Evolutionary conservation across 2,113 vertebrate genomes (phyloP), one percentile per base, ranked within the genome.

Genomic region (Pomatostomus ruficeps): DNA sequence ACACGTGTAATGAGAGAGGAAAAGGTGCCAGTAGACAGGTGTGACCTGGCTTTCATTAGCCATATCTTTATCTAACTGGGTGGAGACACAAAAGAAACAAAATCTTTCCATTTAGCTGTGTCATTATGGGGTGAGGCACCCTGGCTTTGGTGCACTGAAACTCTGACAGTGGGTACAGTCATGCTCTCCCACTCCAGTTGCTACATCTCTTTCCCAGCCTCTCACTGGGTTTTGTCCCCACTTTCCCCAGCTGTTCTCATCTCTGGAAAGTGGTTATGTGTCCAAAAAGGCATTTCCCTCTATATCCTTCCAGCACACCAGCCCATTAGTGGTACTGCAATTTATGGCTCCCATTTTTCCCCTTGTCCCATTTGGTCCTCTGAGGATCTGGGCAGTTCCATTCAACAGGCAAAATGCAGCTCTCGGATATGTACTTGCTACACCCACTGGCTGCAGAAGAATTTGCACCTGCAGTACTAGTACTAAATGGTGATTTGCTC

Each of bases 1-100:
- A 67, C 68, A 45, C 11, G 5, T 4, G 1, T 95, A 95, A 96
- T 83, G 55, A 95, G 85, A 83, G 89, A 94, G 95, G 88, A 91
- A 86, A 93, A 84, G 82, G 85, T 96, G 95, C 95, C 93, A 96
- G 91, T 73, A 97, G 93, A 94, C 95, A 97, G 95, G 96, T 95
- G 96, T 97, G 95, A 96, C 95, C 52, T 72, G 71, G 67, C 85
- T 97, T 95, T 96, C 90, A 2, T 97, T 93, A 93, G 59, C 93
- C 55, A 3, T 91, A 80, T 75, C 88, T 96, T 96, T 96, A 97
- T 96, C 95, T 95, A 80, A 77, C 93, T 95, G 95, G 96, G 96
- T 97, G 96, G 96, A 94, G 95, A 49, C 90, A 72, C 89, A 91
- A 91, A 94, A 86, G 92, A 88, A 96, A 93, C 79, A 95, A 96